Evolutionary conservation across 2,113 vertebrate species (phyloP).

Genomic region (Phalacrocorax carbo): DNA sequence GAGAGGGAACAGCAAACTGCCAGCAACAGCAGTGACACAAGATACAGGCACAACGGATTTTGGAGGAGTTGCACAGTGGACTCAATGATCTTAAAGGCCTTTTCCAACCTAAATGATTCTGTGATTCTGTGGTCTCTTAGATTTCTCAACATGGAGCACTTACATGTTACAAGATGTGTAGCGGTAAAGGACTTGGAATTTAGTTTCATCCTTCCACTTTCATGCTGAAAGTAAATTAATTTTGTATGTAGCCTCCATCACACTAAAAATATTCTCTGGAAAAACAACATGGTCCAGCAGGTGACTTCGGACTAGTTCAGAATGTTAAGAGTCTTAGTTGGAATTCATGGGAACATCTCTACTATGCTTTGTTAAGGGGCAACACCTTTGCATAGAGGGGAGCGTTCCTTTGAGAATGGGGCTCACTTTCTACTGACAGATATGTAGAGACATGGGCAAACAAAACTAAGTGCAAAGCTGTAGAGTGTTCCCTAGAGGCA

Average conservation of each 20-base stretch:
- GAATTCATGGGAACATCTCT: neutral
- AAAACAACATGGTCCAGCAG: neutral
- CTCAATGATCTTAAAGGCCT: neutral
- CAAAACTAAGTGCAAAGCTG: neutral
- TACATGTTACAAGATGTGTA: neutral
- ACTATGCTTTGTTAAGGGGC: neutral
- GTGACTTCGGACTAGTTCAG: neutral
- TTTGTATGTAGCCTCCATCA: neutral
- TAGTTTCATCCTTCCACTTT: neutral
- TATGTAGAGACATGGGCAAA: neutral
- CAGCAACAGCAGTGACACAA: neutral
- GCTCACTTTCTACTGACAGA: neutral
- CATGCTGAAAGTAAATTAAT: neutral
- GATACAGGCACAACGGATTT: neutral
- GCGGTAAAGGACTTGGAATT: neutral
- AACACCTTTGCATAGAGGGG: neutral
- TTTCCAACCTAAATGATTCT: neutral
- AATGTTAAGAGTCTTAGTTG: neutral
- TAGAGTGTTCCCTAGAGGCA: neutral
- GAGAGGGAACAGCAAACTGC: neutral
- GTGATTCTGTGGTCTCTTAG: neutral
- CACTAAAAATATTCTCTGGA: neutral
- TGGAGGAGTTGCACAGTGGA: neutral
- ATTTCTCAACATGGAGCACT: neutral
- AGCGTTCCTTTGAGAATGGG: neutral